Conservation (phyloP, 2,888 invertebrate species). For the Diarsia rubi region DNA sequence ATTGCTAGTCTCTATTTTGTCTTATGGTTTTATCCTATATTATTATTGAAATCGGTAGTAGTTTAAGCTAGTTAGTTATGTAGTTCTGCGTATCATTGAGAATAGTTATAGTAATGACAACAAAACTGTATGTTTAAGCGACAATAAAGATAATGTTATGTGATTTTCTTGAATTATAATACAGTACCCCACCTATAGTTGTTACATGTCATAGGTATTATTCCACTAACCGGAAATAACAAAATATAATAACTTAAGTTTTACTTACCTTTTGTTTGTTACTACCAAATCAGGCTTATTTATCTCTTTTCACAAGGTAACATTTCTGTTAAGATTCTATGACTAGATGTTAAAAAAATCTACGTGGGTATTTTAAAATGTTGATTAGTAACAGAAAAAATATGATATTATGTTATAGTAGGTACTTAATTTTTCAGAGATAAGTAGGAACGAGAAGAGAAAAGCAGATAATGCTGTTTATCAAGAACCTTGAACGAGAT, state of each 20-base stretch:
- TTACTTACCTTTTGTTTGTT: not conserved
- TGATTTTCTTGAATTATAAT: slow-evolving; percentile 37
- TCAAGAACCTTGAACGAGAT: slow-evolving; percentile 20
- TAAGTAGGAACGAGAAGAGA: slow-evolving; percentile 29
- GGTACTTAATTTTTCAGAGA: slow-evolving; percentile 13
- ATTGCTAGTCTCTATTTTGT: not conserved
- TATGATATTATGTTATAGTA: slow-evolving; percentile 14
- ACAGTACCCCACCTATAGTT: not conserved
- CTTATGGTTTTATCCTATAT: not conserved
- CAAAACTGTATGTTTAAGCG: not conserved
- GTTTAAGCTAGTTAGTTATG: slow-evolving; percentile 1
- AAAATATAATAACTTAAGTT: slow-evolving; percentile 28
- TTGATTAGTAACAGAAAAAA: slow-evolving; percentile 1
- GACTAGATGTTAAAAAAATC: not conserved
- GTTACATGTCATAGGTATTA: not conserved
- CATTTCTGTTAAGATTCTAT: not conserved
- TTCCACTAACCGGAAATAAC: slow-evolving; percentile 32
- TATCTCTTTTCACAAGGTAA: not conserved
- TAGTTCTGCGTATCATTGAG: slow-evolving; percentile 19
- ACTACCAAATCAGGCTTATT: not conserved
- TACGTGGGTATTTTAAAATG: not conserved
- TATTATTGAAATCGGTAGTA: not conserved
- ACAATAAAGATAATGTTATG: slow-evolving; percentile 17
- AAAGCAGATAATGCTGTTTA: slow-evolving; percentile 24
- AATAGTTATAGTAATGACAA: slow-evolving; percentile 3